phyloP scores from a whole-genome alignment of 2,113 vertebrate genomes.

The Poeciliopsis prolifica region DNA sequence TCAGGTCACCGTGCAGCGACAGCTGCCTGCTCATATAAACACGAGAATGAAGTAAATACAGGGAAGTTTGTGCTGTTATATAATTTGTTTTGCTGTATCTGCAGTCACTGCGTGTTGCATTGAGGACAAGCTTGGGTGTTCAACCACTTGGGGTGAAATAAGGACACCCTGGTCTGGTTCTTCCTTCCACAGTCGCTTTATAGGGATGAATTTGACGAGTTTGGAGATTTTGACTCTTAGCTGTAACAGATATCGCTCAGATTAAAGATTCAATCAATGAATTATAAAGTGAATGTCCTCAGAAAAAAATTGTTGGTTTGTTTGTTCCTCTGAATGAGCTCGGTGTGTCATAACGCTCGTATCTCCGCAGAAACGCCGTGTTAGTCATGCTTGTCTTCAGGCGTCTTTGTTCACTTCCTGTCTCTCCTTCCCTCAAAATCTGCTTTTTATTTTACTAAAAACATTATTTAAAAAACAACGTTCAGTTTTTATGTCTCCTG shows the following conservation, averaged over 20 bases:
- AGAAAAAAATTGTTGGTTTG: slow-evolving; percentile 6
- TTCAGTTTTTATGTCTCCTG: neutral
- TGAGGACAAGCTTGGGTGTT: neutral
- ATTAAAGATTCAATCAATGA: neutral
- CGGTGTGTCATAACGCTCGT: slow-evolving; percentile 27
- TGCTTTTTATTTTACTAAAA: neutral
- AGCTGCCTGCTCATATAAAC: slow-evolving; percentile 10
- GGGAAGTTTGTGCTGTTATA: neutral
- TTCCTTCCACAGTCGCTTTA: too few relatives aligned
- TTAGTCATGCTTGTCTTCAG: slow-evolving; percentile 32
- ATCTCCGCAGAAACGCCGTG: slow-evolving; percentile 19
- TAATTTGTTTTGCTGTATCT: neutral
- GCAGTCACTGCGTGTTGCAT: neutral
- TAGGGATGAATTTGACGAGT: neutral
- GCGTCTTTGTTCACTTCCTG: slow-evolving; percentile 9
- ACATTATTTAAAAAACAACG: neutral
- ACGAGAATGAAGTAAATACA: slow-evolving; percentile 14
- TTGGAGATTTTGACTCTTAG: neutral
- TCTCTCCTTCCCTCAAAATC: neutral
- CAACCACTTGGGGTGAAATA: neutral
- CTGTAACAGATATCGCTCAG: neutral
- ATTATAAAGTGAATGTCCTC: neutral
- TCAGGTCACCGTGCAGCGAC: neutral
- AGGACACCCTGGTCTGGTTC: neutral
- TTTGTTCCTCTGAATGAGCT: slow-evolving; percentile 13